Evolutionary conservation across 2,888 invertebrate genomes (phyloP), one percentile per base, ranked within the genome.

Genomic region (Agonopterix heracliana): DNA sequence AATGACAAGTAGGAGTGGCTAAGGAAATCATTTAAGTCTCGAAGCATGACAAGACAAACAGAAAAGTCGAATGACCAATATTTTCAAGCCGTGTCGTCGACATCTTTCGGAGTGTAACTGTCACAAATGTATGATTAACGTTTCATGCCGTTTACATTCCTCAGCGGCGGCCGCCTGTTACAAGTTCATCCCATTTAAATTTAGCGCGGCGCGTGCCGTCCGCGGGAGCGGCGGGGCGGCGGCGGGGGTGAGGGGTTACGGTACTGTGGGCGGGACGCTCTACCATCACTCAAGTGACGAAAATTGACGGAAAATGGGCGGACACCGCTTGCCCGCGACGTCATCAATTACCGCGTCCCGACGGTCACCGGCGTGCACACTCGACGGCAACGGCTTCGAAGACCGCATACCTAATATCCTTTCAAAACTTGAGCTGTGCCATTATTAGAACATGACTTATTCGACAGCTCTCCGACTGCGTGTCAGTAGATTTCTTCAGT

Each of bases 251-350:
- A 60, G 64, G 62, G 65, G 57, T 59, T 48, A 52, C 34, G 58
- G 66, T 59, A 62, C 57, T 53, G 64, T 71, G 81, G 87, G 88
- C 87, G 88, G 79, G 73, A 66, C 86, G 70, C 66, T 74, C 77
- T 68, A 86, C 88, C 87, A 88, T 88, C 87, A 86, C 78, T 88
- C 88, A 88, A 86, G 87, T 82, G 87, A 88, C 87, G 86, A 88
- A 89, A 89, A 88, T 89, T 87, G 87, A 87, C 87, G 87, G 88
- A 88, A 88, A 85, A 87, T 89, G 89, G 88, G 88, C 89, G 88
- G 87, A 87, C 83, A 81, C 79, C 79, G 81, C 72, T 81, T 81
- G 83, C 71, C 85, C 81, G 82, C 86, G 83, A 85, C 83, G 85
- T 86, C 87, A 86, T 87, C 87, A 87, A 87, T 87, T 86, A 87